Evolutionary conservation across 2,113 vertebrate genomes (phyloP).

Genomic region (Cichladusa arquata): DNA sequence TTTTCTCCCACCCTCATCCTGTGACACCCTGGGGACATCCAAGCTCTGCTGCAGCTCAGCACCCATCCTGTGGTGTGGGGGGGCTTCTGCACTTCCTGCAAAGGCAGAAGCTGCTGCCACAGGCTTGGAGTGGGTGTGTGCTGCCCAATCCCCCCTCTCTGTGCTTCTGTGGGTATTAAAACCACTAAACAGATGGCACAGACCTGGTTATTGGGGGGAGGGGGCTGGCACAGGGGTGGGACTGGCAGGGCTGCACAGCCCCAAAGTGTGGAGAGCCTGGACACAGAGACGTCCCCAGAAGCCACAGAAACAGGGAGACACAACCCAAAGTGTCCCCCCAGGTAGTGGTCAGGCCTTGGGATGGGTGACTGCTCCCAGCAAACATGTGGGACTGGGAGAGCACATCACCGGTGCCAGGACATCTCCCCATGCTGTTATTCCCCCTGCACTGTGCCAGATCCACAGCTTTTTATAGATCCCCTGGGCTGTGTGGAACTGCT

Average conservation of each 20-base stretch:
- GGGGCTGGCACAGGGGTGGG: neutral
- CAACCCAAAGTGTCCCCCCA: neutral
- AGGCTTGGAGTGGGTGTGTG: accelerated
- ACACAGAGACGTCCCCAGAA: accelerated
- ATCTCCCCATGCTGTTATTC: neutral
- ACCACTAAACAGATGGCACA: neutral
- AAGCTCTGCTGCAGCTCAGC: neutral
- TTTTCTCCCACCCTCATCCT: neutral
- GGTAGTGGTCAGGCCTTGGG: accelerated
- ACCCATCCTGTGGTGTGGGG: accelerated
- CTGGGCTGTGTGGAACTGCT: neutral
- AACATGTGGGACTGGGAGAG: accelerated
- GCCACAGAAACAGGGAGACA: neutral
- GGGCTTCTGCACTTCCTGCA: neutral
- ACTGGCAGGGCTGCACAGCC: too few relatives aligned
- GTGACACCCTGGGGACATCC: neutral
- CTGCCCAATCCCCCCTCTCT: accelerated
- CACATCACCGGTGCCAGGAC: neutral
- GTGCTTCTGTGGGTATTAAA: neutral
- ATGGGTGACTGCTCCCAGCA: neutral
- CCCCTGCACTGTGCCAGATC: neutral
- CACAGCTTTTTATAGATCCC: neutral
- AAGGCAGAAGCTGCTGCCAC: neutral
- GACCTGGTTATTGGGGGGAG: neutral
- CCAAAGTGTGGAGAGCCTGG: accelerated